These are phyloP conservation scores for Nephrotoma appendiculata DNA, from an alignment of 2,888 invertebrate genomes.

Conservation along the genomic window DNA sequence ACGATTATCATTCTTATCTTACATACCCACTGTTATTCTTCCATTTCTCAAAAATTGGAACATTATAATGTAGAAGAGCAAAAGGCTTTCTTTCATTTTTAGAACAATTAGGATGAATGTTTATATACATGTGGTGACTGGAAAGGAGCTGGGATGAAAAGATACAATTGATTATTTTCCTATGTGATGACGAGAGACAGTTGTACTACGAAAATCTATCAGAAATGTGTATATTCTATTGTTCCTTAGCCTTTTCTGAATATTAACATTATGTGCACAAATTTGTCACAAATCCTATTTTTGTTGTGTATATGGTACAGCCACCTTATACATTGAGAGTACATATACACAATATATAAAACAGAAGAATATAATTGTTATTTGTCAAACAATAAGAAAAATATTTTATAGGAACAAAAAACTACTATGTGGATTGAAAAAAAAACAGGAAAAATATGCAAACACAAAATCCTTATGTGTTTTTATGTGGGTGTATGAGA, in stretches of 20 bases:
- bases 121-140: not conserved
- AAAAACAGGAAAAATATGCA: not conserved
- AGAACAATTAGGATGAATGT: not conserved
- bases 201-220: not conserved
- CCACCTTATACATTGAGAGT: not conserved
- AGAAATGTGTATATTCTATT: not conserved
- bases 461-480: not conserved
- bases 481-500: not conserved
- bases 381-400: not conserved
- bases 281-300: not conserved
- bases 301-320: not conserved
- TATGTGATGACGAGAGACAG: not conserved
- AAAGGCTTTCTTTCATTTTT: not conserved
- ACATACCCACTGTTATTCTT: not conserved
- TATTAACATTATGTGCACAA: not conserved
- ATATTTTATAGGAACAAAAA: not conserved
- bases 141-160: not conserved
- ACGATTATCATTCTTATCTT: not conserved
- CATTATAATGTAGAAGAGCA: not conserved
- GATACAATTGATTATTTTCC: not conserved
- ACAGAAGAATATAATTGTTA: not conserved
- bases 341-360: not conserved
- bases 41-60: not conserved
- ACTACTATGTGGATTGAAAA: not conserved
- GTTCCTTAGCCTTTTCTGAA: not conserved